Conservation (phyloP, 2,888 invertebrate genomes). For the Drosophila antonietae region DNA sequence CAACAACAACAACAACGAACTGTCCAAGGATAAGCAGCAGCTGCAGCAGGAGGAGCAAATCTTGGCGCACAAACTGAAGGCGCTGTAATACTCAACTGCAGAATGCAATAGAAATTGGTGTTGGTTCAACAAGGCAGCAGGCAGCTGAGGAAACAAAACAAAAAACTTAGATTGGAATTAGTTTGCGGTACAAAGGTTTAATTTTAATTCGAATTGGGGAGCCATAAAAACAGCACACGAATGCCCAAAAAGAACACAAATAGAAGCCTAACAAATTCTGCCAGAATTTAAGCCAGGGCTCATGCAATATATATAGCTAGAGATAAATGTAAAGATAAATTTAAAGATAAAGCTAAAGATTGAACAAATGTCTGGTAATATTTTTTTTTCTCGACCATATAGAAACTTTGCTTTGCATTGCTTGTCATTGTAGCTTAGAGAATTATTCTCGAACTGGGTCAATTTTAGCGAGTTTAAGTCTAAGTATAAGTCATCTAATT, state of each 20-base stretch:
- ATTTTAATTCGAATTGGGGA: conserved; percentile 59
- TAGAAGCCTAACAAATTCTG: conserved; percentile 25
- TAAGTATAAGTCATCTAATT: conserved; percentile 71
- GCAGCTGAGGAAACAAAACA: conserved; percentile 26
- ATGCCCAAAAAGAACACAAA: conserved; percentile 4
- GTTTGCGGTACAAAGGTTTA: conserved; percentile 75
- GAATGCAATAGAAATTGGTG: conserved; percentile 67
- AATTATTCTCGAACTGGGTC: conserved; percentile 59
- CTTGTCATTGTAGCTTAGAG: conserved; percentile 37
- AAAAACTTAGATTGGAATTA: conserved; percentile 48
- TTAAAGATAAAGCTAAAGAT: neutral
- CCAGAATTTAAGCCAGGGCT: conserved; percentile 29
- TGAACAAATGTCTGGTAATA: conserved; percentile 2
- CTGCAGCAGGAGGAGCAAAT: conserved; percentile 18
- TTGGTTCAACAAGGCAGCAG: conserved; percentile 58
- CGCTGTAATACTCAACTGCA: conserved; percentile 59
- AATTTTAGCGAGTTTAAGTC: conserved; percentile 73
- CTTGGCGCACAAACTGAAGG: conserved; percentile 68
- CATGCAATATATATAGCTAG: conserved; percentile 6
- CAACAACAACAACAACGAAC: conserved; percentile 53
- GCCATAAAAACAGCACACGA: conserved; percentile 58
- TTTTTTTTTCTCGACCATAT: conserved; percentile 18
- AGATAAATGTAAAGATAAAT: conserved; percentile 1
- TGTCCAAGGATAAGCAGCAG: conserved; percentile 37
- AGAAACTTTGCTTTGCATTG: conserved; percentile 55